Percentiles rank a stretch among this genome's conserved stretches.
Evolutionary conservation across 1,140 invertebrate genomes (phyloP).

Genomic region (Caerostris darwini): DNA sequence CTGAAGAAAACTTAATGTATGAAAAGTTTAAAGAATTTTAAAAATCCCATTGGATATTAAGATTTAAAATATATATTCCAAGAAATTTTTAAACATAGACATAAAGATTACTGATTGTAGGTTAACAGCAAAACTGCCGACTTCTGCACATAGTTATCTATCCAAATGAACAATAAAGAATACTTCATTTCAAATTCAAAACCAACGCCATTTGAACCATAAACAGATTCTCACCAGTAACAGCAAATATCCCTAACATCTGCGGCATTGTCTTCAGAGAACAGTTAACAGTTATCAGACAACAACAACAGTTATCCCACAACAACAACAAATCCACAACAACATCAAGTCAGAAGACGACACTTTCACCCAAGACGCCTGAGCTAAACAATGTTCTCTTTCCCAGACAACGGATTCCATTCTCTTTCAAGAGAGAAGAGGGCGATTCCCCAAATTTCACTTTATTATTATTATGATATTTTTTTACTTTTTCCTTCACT

Average conservation of each 20-base stretch:
- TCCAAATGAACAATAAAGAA: too few species aligned
- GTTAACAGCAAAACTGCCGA: too few species aligned
- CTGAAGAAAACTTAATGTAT: too few species aligned
- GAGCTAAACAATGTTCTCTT: slow-evolving; percentile 36
- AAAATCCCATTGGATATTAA: too few species aligned
- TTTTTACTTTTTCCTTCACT: slow-evolving; percentile 28
- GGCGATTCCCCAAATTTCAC: slow-evolving; percentile 61
- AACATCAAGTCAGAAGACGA: background rate
- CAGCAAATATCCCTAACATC: slow-evolving; percentile 65
- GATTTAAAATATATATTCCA: too few species aligned
- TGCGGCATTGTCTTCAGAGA: slow-evolving; percentile 43
- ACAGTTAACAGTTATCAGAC: background rate
- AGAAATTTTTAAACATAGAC: too few species aligned
- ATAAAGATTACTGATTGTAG: too few species aligned
- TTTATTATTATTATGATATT: slow-evolving; percentile 22
- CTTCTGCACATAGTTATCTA: too few species aligned
- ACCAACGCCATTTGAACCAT: background rate
- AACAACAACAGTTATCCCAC: background rate
- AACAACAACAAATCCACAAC: background rate
- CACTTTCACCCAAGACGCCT: background rate
- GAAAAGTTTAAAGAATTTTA: too few species aligned
- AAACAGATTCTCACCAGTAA: slow-evolving; percentile 37
- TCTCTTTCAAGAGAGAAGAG: background rate
- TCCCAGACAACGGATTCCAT: slow-evolving; percentile 52
- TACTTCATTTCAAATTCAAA: too few species aligned